Conservation (phyloP, 2,113 vertebrate genomes). For the Smithornis capensis region DNA sequence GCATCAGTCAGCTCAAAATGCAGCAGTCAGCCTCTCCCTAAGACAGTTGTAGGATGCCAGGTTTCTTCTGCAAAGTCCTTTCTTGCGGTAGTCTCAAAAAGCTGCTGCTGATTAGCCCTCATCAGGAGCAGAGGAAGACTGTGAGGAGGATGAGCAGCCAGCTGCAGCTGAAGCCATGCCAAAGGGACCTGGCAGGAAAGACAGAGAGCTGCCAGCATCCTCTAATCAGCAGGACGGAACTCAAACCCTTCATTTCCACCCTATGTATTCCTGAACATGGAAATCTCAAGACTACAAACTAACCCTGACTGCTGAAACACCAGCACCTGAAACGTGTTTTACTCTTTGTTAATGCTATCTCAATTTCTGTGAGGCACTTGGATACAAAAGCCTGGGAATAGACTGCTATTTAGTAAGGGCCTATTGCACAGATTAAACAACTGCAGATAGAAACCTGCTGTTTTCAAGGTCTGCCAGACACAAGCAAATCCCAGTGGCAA, state of each 20-base stretch:
- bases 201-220: not conserved
- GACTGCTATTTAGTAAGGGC: not conserved
- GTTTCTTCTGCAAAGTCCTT: not conserved
- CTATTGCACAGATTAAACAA: not conserved
- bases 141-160: accelerated
- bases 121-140: not conserved
- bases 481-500: not conserved
- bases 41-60: not conserved
- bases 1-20: not conserved
- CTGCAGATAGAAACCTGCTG: not conserved
- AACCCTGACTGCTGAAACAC: not conserved
- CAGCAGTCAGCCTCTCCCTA: not conserved
- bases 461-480: not conserved
- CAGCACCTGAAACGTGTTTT: not conserved
- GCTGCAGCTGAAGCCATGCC: not conserved
- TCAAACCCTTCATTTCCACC: not conserved
- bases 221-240: not conserved
- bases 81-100: not conserved
- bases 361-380: not conserved
- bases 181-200: not conserved
- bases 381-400: not conserved
- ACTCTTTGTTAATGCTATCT: not conserved
- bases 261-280: not conserved
- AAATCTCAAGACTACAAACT: not conserved
- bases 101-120: not conserved